phyloP scores from a whole-genome alignment of 2,113 vertebrate genomes.

The Centropus bengalensis region DNA sequence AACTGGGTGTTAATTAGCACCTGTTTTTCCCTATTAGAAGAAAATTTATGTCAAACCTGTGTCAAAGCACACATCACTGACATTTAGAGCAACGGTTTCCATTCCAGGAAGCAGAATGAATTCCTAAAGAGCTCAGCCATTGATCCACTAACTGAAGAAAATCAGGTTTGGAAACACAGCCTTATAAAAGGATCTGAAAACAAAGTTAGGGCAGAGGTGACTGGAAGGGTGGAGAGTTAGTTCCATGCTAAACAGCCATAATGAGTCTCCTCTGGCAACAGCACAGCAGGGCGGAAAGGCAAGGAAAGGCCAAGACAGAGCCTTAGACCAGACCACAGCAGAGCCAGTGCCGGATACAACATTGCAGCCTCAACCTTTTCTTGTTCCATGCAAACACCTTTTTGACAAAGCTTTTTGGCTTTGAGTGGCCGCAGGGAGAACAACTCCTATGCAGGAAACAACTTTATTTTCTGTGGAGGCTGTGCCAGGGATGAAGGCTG shows the following conservation, averaged over 20 bases:
- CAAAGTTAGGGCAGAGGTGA: neutral
- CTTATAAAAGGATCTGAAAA: neutral
- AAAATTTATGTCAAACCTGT: neutral
- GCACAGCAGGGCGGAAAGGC: fast-evolving
- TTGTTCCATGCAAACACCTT: neutral
- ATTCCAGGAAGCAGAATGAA: neutral
- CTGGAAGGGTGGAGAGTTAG: neutral
- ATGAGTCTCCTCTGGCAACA: neutral
- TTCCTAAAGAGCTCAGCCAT: constrained; percentile 1
- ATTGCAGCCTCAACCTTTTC: neutral
- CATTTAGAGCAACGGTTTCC: constrained; percentile 11
- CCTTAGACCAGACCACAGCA: neutral
- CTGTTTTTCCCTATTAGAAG: neutral
- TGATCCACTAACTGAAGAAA: neutral
- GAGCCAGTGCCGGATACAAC: neutral
- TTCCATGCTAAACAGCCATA: neutral
- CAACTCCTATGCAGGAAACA: neutral
- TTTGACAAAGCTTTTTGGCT: neutral
- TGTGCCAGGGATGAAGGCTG: fast-evolving
- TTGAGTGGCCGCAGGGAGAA: neutral
- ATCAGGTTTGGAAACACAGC: neutral
- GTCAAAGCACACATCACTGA: constrained; percentile 13
- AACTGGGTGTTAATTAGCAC: constrained; percentile 40
- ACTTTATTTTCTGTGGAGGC: neutral
- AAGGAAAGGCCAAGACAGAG: neutral